Base-by-base conservation (phyloP, 2,888 invertebrate genomes). In the Lymantria monacha region DNA sequence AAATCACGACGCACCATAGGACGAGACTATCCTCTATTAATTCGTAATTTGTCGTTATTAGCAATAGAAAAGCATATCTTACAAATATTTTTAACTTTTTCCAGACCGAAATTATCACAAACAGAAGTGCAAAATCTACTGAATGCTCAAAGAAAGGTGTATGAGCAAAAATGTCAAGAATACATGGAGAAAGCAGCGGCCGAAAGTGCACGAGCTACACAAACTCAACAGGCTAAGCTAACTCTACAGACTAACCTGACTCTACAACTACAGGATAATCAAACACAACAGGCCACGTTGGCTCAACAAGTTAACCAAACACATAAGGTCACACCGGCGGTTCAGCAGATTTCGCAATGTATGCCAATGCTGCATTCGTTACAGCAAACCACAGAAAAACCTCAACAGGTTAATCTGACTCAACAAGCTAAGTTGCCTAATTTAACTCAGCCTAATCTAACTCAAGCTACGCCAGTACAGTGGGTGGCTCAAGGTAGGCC, bases 91-190 rank as follows among this genome's bases (percentile, higher is more conserved):
- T 22, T 3, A 22, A 22, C 5, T 22, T 22, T 41, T 41, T 14
- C 14, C 48, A 64, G 63, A 31, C 31, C 45, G n/a, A 56, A 51
- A 30, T 49, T 63, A 38, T 37, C 61, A 0, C 38, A 53, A 30
- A 46, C 30, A 0, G 48, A 53, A 11, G 48, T 65, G 12, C 12
- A 22, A 14, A 51, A 45, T 0, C 41, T 65, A 1, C 53, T 65
- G 8, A 51, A 59, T 11, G 7, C 13, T 8, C 65, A 64, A 43
- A 55, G 65, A 43, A 10, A 30, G 13, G 40, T 55, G 45, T 64
- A 55, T 10, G 65, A 64, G 45, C 53, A 41, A 8, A 62, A 53
- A 30, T 57, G 57, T 7, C 53, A 64, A 41, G 51, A 65, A 9
- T 33, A 52, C 7, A 37, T 53, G 1, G 30, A 55, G 0, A 46